Base-by-base conservation (phyloP, 2,113 vertebrate genomes). In the Notarius lentiginosus region DNA sequence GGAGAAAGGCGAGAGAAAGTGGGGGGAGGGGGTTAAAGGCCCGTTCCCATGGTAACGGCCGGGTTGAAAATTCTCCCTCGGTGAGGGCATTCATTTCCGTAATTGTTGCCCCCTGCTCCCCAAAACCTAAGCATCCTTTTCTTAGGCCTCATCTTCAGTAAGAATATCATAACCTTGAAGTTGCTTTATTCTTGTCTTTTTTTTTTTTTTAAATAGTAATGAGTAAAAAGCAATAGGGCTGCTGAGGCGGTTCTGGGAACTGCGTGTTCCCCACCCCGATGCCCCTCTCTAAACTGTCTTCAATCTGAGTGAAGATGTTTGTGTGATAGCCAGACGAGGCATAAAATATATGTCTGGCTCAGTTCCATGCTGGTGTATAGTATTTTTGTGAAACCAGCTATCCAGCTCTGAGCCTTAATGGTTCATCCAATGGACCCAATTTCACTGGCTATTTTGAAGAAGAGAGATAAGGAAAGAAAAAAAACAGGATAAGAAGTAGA, bases 21-120 rank as follows among this genome's bases (percentile, higher is more conserved):
- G 91, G 91, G 86, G 92, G 91, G 89, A 86, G 84, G 92, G 91
- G 81, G 89, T 91, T 88, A 89, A 82, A 92, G 91, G 92, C 92
- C 90, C 88, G 95, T 96, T 96, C 90, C 96, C 96, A 97, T 97
- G 95, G 96, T 92, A 97, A 97, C 96, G 91, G 93, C 90, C 90
- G 90, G 93, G 94, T 96, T 92, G 91, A 96, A 96, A 95, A 96
- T 96, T 95, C 95, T 95, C 95, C 94, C 94, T 95, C 93, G 94
- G 95, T 92, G 92, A 96, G 94, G 94, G 94, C 95, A 92, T 94
- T 96, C 91, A 95, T 95, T 95, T 95, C 93, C 90, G 92, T 96
- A 96, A 96, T 96, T 96, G 95, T 94, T 93, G 94, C 92, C 91
- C 89, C 84, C 83, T 85, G 86, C 92, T 95, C 94, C 92, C 90